Evolutionary conservation across 2,797 vertebrate genomes (phyloP), one percentile per base, ranked within the genome.

Genomic region (Pseudochirops corinnae): DNA sequence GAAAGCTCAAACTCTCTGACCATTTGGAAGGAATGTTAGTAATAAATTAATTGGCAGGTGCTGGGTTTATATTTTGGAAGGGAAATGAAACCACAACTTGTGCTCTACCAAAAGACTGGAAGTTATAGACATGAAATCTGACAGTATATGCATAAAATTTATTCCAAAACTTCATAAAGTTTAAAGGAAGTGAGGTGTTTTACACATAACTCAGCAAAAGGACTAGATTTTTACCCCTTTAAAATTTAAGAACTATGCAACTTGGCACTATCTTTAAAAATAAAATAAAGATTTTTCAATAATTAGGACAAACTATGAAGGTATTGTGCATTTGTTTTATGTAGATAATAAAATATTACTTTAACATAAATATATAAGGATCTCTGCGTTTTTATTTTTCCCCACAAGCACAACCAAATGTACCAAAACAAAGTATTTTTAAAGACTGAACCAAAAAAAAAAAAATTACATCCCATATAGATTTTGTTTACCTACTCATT

Each of bases 321-420:
- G 99, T 98, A 98, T 99, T 99, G 99, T 99, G 99, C 99, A 99
- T 99, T 99, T 99, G 99, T 99, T 99, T 99, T 99, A 99, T 99
- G 99, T 99, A 99, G 99, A 99, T 99, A 99, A 99, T 99, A 99
- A 99, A 99, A 99, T 99, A 99, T 98, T 98, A 99, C 99, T 99
- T 99, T 99, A 99, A 99, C 99, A 99, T 99, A 99, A 99, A 99
- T 99, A 99, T 99, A 99, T 99, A 99, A 99, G 99, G 99, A 99
- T 99, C 99, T 99, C 99, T 99, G 99, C 98, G 98, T 98, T 99
- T 99, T 99, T 99, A 99, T 99, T 99, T 99, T 99, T 98, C 99
- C 99, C 99, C 99, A 99, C 99, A 99, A 99, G 99, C 99, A 99
- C 99, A 99, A 99, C 99, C 99, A 99, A 99, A 99, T 99, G 98